Base-by-base conservation (phyloP, 2,888 invertebrate genomes). In the Tachina grossa region DNA sequence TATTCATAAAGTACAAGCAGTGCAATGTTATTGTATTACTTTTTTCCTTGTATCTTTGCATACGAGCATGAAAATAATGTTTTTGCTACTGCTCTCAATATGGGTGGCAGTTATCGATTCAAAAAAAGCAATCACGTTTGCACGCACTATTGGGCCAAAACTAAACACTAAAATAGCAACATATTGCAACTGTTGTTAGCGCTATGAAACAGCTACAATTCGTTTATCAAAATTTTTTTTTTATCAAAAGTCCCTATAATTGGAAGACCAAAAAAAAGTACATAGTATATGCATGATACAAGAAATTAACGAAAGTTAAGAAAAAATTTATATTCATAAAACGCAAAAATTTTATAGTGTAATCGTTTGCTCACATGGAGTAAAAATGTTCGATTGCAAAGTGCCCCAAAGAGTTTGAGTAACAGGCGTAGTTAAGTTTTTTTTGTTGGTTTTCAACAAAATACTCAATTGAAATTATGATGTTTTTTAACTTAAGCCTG, bases 221-320 rank as follows among this genome's bases (percentile, higher is more conserved):
- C 41, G 19, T 59, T 47, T 49, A 53, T 16, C 31, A 16, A 39
- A 16, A 10, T 16, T 31, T 39, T 10, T 16, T 31, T 39, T 10
- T 53, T 53, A n/a, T n/a, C 59, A 39, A 11, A 66, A 59, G 72
- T 79, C 72, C 75, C 79, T 82, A 53, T 61, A 76, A 66, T 45
- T 43, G 65, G 74, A 55, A 49, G 45, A 45, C 41, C 41, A 76
- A 83, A 55, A 74, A n/a, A 85, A 83, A 85, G 71, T 49, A 10
- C 39, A n/a, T 6, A 85, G 71, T 41, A 10, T 16, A 16, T 4
- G 16, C 3, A 16, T 31, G 31, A 31, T 31, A 31, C 5, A 47
- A 76, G 75, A 72, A 65, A 69, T 31, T 68, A 80, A 85, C 75
- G 85, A 85, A 85, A 83, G 83, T 80, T 81, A 68, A 45, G 0